Conservation (phyloP, 2,888 invertebrate genomes). For the Diaperis boleti region DNA sequence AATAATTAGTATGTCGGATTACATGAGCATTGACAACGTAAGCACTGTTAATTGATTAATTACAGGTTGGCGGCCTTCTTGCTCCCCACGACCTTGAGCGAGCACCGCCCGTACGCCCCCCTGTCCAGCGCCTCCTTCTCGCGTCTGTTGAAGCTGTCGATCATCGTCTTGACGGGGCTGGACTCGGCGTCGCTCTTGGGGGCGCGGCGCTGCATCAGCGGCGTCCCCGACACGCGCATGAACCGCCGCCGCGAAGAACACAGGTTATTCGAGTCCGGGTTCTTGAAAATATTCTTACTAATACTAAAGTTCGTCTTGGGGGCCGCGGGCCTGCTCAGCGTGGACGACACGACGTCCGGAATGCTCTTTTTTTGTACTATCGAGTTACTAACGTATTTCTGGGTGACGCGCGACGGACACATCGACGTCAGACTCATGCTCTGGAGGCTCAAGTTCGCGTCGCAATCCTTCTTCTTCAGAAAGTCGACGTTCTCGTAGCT, state of each 20-base stretch:
- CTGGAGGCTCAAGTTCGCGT: constrained; percentile 57
- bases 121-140: constrained; percentile 54
- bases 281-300: constrained; percentile 54
- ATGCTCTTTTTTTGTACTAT: constrained; percentile 44
- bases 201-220: constrained; percentile 48
- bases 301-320: constrained; percentile 48
- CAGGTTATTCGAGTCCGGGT: constrained; percentile 11
- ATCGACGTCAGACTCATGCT: constrained; percentile 54
- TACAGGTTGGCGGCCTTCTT: constrained; percentile 58
- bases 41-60: constrained; percentile 34
- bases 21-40: constrained; percentile 33
- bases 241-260: constrained; percentile 46
- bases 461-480: too few relatives aligned
- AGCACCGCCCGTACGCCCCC: constrained; percentile 60
- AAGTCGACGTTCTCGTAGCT: constrained; percentile 46
- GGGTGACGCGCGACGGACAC: constrained; percentile 57
- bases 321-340: constrained; percentile 30
- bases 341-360: constrained; percentile 56
- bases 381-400: constrained; percentile 57
- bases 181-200: constrained; percentile 5
- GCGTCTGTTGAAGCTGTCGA: constrained; percentile 63
- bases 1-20: constrained; percentile 39
- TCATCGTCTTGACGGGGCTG: constrained; percentile 59
- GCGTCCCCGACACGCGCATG: constrained; percentile 51
- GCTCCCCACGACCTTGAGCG: constrained; percentile 59